Conservation (phyloP, 2,888 invertebrate species). For the Brachynemurus nebulosus region DNA sequence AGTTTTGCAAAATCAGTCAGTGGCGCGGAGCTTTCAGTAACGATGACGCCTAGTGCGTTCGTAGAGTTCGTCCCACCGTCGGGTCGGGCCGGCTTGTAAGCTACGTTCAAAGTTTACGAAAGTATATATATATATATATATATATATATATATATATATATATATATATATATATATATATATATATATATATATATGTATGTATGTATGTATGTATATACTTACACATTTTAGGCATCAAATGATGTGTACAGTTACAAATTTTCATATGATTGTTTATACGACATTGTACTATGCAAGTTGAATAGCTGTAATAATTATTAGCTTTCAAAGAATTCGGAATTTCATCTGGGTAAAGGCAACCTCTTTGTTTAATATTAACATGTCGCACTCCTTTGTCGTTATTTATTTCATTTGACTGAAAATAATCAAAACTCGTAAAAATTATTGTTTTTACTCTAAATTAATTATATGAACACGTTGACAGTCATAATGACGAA, state of each 20-base stretch:
- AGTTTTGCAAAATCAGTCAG: no score
- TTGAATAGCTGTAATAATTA: conserved; percentile 40
- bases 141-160: no score
- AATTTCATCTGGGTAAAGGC: conserved; percentile 41
- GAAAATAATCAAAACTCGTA: no score
- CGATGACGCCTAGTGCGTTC: no score
- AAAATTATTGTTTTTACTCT: no score
- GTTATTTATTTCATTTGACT: conserved; percentile 46
- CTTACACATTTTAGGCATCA: neutral
- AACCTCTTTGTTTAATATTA: conserved; percentile 36
- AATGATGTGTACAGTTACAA: neutral
- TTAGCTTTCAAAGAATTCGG: conserved; percentile 33
- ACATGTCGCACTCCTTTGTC: conserved; percentile 38
- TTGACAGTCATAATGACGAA: no score
- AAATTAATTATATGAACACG: no score
- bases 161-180: conserved; percentile 2
- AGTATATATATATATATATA: no score
- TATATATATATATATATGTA: conserved; percentile 1
- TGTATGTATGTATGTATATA: neutral
- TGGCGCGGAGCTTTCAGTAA: no score
- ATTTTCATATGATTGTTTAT: conserved; percentile 22
- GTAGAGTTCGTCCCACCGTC: no score
- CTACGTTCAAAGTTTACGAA: no score
- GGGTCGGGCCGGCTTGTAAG: no score
- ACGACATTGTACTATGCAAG: conserved; percentile 44